Evolutionary conservation across 2,797 vertebrate genomes (phyloP).

Genomic region (Tapirus indicus): DNA sequence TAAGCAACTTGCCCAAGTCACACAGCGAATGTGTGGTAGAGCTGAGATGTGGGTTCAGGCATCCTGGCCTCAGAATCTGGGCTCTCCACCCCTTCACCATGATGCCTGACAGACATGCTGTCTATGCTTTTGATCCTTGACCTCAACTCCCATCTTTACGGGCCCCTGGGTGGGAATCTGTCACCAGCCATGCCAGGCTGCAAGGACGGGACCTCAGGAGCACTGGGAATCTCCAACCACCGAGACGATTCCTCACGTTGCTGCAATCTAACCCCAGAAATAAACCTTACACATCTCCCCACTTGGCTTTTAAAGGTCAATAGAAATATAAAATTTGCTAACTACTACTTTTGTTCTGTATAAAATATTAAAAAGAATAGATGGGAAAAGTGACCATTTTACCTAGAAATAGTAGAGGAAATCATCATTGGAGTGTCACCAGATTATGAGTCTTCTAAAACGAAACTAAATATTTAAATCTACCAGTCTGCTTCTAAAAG

Average conservation of each 20-base stretch:
- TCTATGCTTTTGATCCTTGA: neutral
- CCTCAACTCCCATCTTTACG: neutral
- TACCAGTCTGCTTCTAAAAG: neutral
- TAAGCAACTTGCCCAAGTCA: too few species aligned
- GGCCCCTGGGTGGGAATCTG: neutral
- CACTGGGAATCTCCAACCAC: neutral
- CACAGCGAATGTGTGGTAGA: rapidly evolving
- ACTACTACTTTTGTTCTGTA: neutral
- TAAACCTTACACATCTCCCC: neutral
- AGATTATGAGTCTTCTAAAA: neutral
- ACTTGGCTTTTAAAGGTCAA: neutral
- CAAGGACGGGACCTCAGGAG: rapidly evolving
- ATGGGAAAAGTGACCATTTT: neutral
- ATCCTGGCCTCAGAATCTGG: too few species aligned
- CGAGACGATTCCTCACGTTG: rapidly evolving
- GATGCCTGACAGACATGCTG: rapidly evolving
- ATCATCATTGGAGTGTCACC: neutral
- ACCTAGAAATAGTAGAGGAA: neutral
- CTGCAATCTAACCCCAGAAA: rapidly evolving
- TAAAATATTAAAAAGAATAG: neutral
- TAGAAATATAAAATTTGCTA: neutral
- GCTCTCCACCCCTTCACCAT: neutral
- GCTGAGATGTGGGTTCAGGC: neutral
- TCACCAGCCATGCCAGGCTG: too few species aligned
- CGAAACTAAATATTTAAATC: neutral